Evolutionary conservation across 1,140 invertebrate genomes (phyloP).

Genomic region (Drosophila sp.): DNA sequence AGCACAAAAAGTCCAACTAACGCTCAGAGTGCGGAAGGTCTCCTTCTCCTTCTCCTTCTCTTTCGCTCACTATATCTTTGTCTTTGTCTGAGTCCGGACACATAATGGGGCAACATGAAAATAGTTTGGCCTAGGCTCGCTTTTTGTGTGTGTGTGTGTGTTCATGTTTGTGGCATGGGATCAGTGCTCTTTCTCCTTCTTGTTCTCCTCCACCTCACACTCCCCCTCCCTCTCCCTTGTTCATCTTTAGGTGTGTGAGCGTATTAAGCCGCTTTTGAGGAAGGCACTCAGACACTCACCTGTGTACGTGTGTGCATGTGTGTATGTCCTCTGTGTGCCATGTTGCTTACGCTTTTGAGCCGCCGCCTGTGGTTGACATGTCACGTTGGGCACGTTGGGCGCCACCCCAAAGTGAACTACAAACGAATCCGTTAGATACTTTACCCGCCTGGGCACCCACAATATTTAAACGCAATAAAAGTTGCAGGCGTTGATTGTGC

Average conservation of each 20-base stretch:
- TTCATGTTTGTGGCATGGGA: constrained; percentile 18
- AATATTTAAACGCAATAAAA: constrained; percentile 79
- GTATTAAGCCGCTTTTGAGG: constrained; percentile 77
- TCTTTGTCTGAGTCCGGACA: constrained; percentile 10
- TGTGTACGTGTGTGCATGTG: constrained; percentile 21
- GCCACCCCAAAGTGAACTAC: constrained; percentile 9
- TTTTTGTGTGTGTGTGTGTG: constrained; percentile 4
- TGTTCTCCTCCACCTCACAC: too few species aligned
- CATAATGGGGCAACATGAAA: constrained; percentile 74
- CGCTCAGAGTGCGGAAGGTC: not conserved
- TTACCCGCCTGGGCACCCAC: constrained; percentile 4
- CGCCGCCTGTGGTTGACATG: constrained; percentile 75
- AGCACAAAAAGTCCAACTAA: constrained; percentile 52
- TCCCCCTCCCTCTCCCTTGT: too few species aligned
- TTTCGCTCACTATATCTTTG: not conserved
- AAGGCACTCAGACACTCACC: constrained; percentile 60
- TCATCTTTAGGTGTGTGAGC: constrained; percentile 5
- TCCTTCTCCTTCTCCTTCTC: not conserved
- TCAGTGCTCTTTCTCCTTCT: constrained; percentile 10
- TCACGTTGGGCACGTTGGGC: constrained; percentile 49
- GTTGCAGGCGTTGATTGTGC: constrained; percentile 76
- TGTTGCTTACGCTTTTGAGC: constrained; percentile 75
- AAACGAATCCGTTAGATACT: constrained; percentile 25
- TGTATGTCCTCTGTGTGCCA: constrained; percentile 31
- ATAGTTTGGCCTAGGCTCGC: constrained; percentile 65